Percentiles rank a stretch among this genome's conserved stretches.
Evolutionary conservation across 1,140 invertebrate genomes (phyloP).

Genomic region (Cyclina sinensis): DNA sequence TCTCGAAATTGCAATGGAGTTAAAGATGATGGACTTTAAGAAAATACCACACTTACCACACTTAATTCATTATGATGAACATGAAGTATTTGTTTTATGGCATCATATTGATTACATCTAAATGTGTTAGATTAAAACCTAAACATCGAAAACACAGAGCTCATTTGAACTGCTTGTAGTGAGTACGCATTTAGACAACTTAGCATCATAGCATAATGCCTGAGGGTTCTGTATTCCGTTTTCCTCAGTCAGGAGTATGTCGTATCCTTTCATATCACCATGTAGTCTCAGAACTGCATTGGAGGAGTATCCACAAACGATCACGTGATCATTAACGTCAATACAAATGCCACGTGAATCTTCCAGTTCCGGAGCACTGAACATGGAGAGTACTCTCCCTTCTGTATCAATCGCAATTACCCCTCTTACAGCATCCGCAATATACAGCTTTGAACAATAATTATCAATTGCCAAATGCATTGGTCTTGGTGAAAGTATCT

Average conservation of each 20-base stretch:
- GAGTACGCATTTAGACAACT: background rate
- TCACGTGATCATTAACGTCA: slow-evolving; percentile 24
- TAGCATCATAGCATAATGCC: background rate
- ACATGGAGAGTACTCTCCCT: background rate
- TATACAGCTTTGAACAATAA: background rate
- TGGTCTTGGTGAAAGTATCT: slow-evolving; percentile 15
- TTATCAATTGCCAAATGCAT: slow-evolving; percentile 1
- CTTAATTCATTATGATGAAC: no score
- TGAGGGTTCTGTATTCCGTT: slow-evolving; percentile 3
- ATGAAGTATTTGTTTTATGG: no score
- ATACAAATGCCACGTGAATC: slow-evolving; percentile 44
- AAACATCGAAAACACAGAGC: background rate
- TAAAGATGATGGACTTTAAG: no score
- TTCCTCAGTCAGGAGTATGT: background rate
- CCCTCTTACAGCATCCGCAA: slow-evolving; percentile 22
- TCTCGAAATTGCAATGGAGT: no score
- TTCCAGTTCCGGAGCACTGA: background rate
- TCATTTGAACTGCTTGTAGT: background rate
- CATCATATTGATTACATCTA: no score
- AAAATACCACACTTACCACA: no score
- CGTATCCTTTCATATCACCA: background rate
- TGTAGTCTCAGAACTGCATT: background rate
- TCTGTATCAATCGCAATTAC: background rate
- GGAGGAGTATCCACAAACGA: slow-evolving; percentile 4
- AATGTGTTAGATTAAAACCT: no score